Percentiles rank a stretch among this genome's conserved stretches.
These are phyloP conservation scores for Takifugu flavidus DNA, from an alignment of 2,113 vertebrate species.

Conservation along the genomic window DNA sequence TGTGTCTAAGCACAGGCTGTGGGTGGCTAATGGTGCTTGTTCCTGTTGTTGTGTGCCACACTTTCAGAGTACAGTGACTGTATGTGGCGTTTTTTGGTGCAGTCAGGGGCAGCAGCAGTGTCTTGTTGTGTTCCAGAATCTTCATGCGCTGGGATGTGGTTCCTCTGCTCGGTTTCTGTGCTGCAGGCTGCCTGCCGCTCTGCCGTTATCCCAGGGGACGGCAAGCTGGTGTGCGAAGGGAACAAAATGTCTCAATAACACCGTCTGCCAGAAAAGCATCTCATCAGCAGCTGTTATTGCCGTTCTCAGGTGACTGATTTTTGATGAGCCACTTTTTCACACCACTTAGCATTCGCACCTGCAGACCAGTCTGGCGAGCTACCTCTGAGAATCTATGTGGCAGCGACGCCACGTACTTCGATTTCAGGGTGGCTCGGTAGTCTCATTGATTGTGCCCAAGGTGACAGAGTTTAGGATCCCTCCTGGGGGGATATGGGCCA, in stretches of 20 bases:
- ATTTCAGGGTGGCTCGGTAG: conserved; percentile 11
- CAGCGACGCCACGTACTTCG: conserved; percentile 5
- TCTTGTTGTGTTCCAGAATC: conserved; percentile 52
- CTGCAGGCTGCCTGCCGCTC: conserved; percentile 44
- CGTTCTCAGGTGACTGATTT: conserved; percentile 59
- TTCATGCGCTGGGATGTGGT: conserved; percentile 47
- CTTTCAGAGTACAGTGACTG: conserved; percentile 35
- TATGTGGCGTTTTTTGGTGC: not conserved
- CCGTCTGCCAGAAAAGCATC: conserved; percentile 51
- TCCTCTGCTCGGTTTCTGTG: conserved; percentile 36
- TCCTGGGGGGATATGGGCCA: conserved; percentile 10
- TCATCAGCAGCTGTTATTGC: conserved; percentile 51
- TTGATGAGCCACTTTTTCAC: conserved; percentile 63
- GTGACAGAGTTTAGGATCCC: conserved; percentile 5
- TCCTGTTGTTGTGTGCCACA: conserved; percentile 60
- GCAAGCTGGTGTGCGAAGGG: conserved; percentile 47
- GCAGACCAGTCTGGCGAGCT: conserved; percentile 53
- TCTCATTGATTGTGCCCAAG: conserved; percentile 6
- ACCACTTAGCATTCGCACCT: conserved; percentile 54
- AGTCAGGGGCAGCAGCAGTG: conserved; percentile 22
- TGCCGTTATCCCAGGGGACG: conserved; percentile 38
- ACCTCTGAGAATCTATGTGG: conserved; percentile 27
- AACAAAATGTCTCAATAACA: conserved; percentile 70
- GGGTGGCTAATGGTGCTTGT: conserved; percentile 65
- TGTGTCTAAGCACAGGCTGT: conserved; percentile 55